These are phyloP conservation scores for Phaedon cochleariae DNA, from an alignment of 2,888 invertebrate species.

Conservation along the genomic window DNA sequence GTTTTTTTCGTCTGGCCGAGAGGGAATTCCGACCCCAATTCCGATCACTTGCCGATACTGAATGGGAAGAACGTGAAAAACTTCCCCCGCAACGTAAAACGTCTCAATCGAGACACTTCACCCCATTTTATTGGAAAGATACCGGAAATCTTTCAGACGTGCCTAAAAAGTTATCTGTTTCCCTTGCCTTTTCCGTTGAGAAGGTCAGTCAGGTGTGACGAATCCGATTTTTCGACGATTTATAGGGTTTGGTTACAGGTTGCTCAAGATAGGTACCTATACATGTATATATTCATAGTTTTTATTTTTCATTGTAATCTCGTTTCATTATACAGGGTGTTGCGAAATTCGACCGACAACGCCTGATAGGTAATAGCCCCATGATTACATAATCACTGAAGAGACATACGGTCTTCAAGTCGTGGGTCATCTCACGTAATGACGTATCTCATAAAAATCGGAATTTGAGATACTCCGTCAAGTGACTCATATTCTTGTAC, in stretches of 20 bases:
- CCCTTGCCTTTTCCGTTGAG: slow-evolving; percentile 40
- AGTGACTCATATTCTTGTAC: too few species aligned
- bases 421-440: too few species aligned
- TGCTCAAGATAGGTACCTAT: not conserved
- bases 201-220: slow-evolving; percentile 40
- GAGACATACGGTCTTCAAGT: too few species aligned
- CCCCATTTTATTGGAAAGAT: slow-evolving; percentile 48
- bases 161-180: slow-evolving; percentile 27
- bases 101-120: slow-evolving; percentile 47
- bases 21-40: slow-evolving; percentile 45
- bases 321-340: too few species aligned
- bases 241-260: not conserved
- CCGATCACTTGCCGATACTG: slow-evolving; percentile 49
- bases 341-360: too few species aligned
- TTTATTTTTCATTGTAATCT: too few species aligned
- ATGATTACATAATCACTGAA: too few species aligned
- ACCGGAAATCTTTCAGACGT: slow-evolving; percentile 49
- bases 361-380: too few species aligned
- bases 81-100: slow-evolving; percentile 42
- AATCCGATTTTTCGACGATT: not conserved
- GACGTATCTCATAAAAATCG: too few species aligned
- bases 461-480: too few species aligned
- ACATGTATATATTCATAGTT: too few species aligned
- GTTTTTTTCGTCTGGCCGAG: slow-evolving; percentile 37
- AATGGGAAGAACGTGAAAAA: slow-evolving; percentile 45